Evolutionary conservation across 2,113 vertebrate species (phyloP), one percentile per base, ranked within the genome.

Genomic region (Callorhinus ursinus): DNA sequence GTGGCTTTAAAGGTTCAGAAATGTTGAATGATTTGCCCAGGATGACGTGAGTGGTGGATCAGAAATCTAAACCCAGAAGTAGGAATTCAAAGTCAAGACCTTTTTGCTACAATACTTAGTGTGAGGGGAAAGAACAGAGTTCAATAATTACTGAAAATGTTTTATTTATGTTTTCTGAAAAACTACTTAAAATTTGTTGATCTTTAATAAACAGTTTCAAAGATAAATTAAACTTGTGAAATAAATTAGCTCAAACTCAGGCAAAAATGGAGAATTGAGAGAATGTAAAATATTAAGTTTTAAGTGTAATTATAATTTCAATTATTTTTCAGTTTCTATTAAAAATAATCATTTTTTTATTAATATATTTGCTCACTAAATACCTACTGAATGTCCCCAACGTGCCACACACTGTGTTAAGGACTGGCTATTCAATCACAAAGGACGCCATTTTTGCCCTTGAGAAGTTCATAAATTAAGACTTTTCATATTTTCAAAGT

Each of bases 171-270:
- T 83, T 86, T 95, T 61, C 39, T 74, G 7, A 74, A 88, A 97
- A 71, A n/a, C 15, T 84, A 92, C 83, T 93, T 95, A 95, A 67
- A 95, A 85, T 59, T 72, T 95, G 85, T 36, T 92, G 77, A 85
- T 93, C 53, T 83, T 92, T 94, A 84, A 86, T 95, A 67, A 93
- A 85, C 77, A 80, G 33, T 59, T 97, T 95, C 86, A 86, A 76
- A 84, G 26, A 82, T 51, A 88, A 96, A 92, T 80, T 42, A 81
- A 49, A 57, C 18, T 86, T 65, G 49, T 46, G 7, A n/a, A 87
- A 74, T 94, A 95, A 95, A 89, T 83, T 61, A 80, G 16, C 5
- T 83, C 88, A 92, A 92, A 93, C 7, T 89, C 42, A 85, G 14
- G 18, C 31, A 93, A 80, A 86, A 67, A 71, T 26, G 8, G 15